Evolutionary conservation across 1,140 invertebrate species (phyloP), one percentile per base, ranked within the genome.

Genomic region (Plectus sambesii): DNA sequence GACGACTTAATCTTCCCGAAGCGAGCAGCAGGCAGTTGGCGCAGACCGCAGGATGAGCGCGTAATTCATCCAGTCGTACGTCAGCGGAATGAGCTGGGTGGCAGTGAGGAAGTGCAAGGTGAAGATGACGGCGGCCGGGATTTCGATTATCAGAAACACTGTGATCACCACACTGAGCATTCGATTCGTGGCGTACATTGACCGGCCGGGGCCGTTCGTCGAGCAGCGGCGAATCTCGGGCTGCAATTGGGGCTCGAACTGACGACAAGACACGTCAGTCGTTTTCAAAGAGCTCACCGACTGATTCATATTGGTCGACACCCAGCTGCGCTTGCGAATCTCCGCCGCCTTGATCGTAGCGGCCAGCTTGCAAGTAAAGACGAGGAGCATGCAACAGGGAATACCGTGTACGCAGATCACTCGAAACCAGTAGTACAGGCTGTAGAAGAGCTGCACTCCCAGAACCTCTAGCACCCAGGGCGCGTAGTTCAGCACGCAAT

Each of bases 281-380:
- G n/a, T n/a, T n/a, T n/a, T n/a, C n/a, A n/a, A n/a, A n/a, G n/a
- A n/a, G n/a, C n/a, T n/a, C n/a, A n/a, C n/a, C n/a, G n/a, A n/a
- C n/a, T n/a, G n/a, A n/a, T n/a, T n/a, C n/a, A n/a, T n/a, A n/a
- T n/a, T n/a, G n/a, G n/a, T n/a, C n/a, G n/a, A n/a, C n/a, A n/a
- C 60, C 53, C 55, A 62, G 24, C 64, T 68, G 26, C 54, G 49
- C 45, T 63, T 65, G 19, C 61, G 53, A 3, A 53, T 33, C 41
- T 66, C 61, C 5, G 61, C 53, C 43, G 48, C 17, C 33, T 55
- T 53, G 19, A 63, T 57, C 12, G 63, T 66, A n/a, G 27, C 17
- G 3, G 46, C 57, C 2, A 63, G 45, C 53, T 63, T 66, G 46
- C 43, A 54, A 1, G 61, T 63, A 45, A 63, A 63, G 20, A 61